These are phyloP conservation scores for Eupithecia exiguata DNA, from an alignment of 2,888 invertebrate species.

Conservation along the genomic window DNA sequence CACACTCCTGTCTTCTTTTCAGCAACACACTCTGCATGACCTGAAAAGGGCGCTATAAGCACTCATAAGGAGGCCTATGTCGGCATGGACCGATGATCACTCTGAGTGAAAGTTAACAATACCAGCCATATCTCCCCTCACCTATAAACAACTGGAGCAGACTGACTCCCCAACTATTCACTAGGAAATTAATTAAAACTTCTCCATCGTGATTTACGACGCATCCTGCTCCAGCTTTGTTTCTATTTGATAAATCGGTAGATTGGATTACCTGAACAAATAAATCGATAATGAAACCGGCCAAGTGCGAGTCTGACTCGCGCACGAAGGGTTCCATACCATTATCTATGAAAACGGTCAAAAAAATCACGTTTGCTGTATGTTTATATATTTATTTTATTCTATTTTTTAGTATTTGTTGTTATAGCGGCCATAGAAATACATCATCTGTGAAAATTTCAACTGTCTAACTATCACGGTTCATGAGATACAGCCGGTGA, in stretches of 20 bases:
- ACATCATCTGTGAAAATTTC: too few species aligned
- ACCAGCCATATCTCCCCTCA: conserved; percentile 13
- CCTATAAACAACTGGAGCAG: conserved; percentile 34
- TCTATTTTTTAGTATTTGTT: too few species aligned
- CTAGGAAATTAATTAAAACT: conserved; percentile 55
- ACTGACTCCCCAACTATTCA: conserved; percentile 42
- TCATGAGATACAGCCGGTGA: too few species aligned
- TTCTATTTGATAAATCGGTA: conserved; percentile 42
- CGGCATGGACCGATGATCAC: too few species aligned
- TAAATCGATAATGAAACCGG: too few species aligned
- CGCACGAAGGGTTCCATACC: too few species aligned
- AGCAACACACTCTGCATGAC: background rate
- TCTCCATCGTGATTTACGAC: conserved; percentile 50
- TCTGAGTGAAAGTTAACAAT: background rate
- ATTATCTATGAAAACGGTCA: conserved; percentile 22
- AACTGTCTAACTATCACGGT: too few species aligned
- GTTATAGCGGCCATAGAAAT: too few species aligned
- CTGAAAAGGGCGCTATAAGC: background rate
- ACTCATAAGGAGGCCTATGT: background rate
- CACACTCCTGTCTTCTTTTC: background rate
- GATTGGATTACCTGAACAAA: conserved; percentile 37
- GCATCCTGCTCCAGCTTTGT: conserved; percentile 43
- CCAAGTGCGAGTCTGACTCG: too few species aligned
- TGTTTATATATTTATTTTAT: too few species aligned
- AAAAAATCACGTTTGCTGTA: too few species aligned